Conservation (phyloP, 2,797 vertebrate species). For the Merluccius polli region DNA sequence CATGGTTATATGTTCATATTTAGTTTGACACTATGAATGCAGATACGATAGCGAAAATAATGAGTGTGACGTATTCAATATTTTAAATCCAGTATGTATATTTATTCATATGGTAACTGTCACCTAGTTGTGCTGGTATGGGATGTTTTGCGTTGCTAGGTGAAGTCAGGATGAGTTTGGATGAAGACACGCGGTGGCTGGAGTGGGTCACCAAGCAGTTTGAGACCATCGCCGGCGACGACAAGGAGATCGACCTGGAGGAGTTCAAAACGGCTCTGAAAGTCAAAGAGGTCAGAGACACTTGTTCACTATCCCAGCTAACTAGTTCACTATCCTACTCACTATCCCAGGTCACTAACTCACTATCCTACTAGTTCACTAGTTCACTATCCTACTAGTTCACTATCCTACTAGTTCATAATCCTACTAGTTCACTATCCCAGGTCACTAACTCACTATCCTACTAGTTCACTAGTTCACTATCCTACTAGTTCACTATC, state of each 20-base stretch:
- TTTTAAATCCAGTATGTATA: no score
- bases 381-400: no score
- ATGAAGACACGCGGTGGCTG: conserved; percentile 81
- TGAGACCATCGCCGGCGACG: conserved; percentile 77
- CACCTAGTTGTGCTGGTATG: background rate
- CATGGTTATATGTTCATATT: background rate
- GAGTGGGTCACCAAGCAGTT: conserved; percentile 83
- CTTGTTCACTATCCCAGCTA: background rate
- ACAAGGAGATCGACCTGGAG: conserved; percentile 77
- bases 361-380: background rate
- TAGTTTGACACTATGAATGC: background rate
- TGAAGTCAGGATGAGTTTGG: conserved; percentile 51
- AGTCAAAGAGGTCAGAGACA: conserved; percentile 82
- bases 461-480: no score
- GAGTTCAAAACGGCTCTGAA: conserved; percentile 83
- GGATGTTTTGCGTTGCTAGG: background rate
- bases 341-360: no score
- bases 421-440: background rate
- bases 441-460: no score
- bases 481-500: background rate
- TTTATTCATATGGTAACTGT: background rate
- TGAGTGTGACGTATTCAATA: background rate
- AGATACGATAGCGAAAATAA: background rate
- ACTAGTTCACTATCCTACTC: background rate
- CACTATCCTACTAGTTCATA: no score